These are phyloP conservation scores for Chironomus riparius DNA, from an alignment of 2,888 invertebrate species.

Conservation along the genomic window DNA sequence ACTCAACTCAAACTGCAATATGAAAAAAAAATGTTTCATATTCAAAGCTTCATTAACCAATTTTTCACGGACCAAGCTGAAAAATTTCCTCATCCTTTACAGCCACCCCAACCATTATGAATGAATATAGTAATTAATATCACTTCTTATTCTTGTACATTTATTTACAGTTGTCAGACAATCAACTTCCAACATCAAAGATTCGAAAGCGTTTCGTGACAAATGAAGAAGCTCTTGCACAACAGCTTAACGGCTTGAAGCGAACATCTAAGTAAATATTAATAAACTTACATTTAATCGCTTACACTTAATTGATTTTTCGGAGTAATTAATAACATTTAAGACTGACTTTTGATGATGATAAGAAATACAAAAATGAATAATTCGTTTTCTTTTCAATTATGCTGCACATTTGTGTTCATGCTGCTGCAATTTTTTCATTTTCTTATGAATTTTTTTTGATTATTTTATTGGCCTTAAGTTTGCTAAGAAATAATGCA, in stretches of 20 bases:
- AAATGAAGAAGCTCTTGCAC: slow-evolving; percentile 53
- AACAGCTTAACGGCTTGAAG: slow-evolving; percentile 55
- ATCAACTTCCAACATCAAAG: slow-evolving; percentile 33
- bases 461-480: not conserved
- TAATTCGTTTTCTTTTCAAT: not conserved
- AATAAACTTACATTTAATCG: not conserved
- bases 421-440: not conserved
- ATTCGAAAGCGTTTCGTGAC: slow-evolving; percentile 57
- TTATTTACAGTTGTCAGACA: slow-evolving; percentile 20
- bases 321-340: slow-evolving; percentile 22
- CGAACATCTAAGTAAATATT: slow-evolving; percentile 42
- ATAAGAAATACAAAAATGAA: not conserved
- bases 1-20: no score
- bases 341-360: slow-evolving; percentile 17
- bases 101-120: no score
- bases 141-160: not conserved
- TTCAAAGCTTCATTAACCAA: no score
- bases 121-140: not conserved
- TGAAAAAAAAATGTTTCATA: no score
- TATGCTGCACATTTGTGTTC: not conserved
- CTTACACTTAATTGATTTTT: not conserved
- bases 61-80: no score
- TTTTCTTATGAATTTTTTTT: not conserved
- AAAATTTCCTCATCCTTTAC: no score
- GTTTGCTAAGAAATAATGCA: not conserved